Percentiles rank a stretch among this genome's conserved stretches.
Evolutionary conservation across 2,888 invertebrate species (phyloP).

Genomic region (Limnephilus lunatus): DNA sequence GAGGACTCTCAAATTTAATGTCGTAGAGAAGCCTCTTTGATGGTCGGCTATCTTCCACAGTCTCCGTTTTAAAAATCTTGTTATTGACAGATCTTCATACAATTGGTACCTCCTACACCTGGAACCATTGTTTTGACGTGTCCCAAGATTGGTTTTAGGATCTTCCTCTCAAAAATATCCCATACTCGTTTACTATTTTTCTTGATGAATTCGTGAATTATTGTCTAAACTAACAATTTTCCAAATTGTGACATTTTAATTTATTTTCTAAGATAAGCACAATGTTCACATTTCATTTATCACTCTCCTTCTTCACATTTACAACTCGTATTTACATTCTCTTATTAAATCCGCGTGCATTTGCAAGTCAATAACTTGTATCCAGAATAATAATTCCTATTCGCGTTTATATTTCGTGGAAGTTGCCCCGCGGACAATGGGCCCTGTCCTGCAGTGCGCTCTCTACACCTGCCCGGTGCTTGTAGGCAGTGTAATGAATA

Average conservation of each 20-base stretch:
- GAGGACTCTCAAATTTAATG: not conserved
- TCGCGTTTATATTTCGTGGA: slow-evolving; percentile 18
- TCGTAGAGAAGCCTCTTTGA: not conserved
- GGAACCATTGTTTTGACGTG: no score
- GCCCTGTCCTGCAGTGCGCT: not conserved
- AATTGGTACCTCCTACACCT: not conserved
- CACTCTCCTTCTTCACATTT: not conserved
- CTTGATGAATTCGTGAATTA: no score
- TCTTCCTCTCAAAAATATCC: no score
- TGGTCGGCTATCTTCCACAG: not conserved
- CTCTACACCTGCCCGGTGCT: slow-evolving; percentile 30
- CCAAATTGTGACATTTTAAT: not conserved
- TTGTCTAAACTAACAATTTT: no score
- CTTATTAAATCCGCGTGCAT: not conserved
- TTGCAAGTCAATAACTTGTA: slow-evolving; percentile 14
- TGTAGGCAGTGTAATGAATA: slow-evolving; percentile 25
- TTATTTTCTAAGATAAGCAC: not conserved
- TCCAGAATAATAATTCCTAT: slow-evolving; percentile 9
- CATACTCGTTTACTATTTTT: no score
- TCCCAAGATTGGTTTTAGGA: not conserved
- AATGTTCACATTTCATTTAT: not conserved
- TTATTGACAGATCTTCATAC: not conserved
- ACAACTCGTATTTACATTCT: not conserved
- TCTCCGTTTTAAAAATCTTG: not conserved
- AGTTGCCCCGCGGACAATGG: slow-evolving; percentile 23